Evolutionary conservation across 2,113 vertebrate species (phyloP).

Genomic region (Triplophysa rosa): DNA sequence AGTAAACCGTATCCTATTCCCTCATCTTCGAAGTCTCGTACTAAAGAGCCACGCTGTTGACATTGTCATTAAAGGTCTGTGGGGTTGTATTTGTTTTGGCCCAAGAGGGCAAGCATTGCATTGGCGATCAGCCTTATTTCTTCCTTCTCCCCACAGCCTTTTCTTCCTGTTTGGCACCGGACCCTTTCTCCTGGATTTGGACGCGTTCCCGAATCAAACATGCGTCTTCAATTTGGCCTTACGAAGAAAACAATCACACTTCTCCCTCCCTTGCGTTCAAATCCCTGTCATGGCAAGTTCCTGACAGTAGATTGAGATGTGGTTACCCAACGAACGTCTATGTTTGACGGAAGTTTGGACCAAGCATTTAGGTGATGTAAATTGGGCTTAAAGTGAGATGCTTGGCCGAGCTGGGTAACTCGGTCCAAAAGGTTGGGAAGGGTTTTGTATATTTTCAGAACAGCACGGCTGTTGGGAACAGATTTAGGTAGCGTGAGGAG

Average conservation of each 20-base stretch:
- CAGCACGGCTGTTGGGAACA: slow-evolving; percentile 55
- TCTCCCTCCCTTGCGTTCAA: slow-evolving; percentile 21
- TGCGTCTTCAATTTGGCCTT: slow-evolving; percentile 49
- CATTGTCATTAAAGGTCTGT: slow-evolving; percentile 43
- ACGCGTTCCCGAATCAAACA: slow-evolving; percentile 47
- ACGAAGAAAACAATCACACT: slow-evolving; percentile 50
- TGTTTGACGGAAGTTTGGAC: slow-evolving; percentile 66
- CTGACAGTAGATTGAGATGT: slow-evolving; percentile 45
- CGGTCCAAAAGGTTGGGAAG: slow-evolving; percentile 46
- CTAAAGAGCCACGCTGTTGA: slow-evolving; percentile 40
- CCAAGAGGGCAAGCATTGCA: slow-evolving; percentile 43
- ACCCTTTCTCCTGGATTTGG: slow-evolving; percentile 43
- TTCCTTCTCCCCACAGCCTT: slow-evolving; percentile 49
- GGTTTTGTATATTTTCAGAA: slow-evolving; percentile 68
- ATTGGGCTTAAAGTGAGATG: slow-evolving; percentile 63
- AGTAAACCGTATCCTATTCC: slow-evolving; percentile 25
- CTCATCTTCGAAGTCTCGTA: slow-evolving; percentile 35
- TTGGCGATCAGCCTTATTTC: slow-evolving; percentile 50
- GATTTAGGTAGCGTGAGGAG: slow-evolving; percentile 37
- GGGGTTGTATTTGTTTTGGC: slow-evolving; percentile 55
- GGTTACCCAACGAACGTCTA: slow-evolving; percentile 43
- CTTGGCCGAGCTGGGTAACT: slow-evolving; percentile 40
- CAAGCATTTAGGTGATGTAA: slow-evolving; percentile 57
- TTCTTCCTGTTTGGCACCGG: slow-evolving; percentile 52
- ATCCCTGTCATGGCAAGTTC: slow-evolving; percentile 35